Evolutionary conservation across 2,113 vertebrate genomes (phyloP).

Genomic region (Meriones unguiculatus): DNA sequence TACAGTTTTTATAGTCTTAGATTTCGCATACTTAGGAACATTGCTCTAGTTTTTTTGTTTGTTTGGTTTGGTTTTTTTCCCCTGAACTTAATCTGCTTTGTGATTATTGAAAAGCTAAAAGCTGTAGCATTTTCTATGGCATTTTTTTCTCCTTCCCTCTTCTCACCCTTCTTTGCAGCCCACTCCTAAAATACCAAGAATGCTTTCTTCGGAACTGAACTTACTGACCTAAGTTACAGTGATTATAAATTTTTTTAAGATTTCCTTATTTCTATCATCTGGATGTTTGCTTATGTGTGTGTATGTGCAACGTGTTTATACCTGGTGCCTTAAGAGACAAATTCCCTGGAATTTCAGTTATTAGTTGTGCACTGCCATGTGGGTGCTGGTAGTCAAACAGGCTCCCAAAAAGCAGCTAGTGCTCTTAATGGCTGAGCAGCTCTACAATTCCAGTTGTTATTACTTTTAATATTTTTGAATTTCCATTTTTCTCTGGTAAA

Average conservation of each 20-base stretch:
- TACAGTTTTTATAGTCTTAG: neutral
- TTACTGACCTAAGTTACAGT: constrained; percentile 58
- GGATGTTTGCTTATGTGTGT: neutral
- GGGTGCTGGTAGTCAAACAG: neutral
- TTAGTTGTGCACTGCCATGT: neutral
- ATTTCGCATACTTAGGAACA: constrained; percentile 28
- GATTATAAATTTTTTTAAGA: neutral
- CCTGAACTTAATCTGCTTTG: constrained; percentile 41
- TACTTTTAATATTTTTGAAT: neutral
- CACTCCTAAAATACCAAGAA: constrained; percentile 67
- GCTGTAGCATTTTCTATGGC: constrained; percentile 53
- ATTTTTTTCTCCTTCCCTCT: constrained; percentile 37
- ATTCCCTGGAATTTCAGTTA: neutral
- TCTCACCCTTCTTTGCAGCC: constrained; percentile 58
- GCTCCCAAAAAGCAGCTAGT: neutral
- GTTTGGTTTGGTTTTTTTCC: constrained; percentile 21
- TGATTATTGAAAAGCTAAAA: constrained; percentile 46
- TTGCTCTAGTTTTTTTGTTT: neutral
- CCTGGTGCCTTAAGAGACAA: neutral
- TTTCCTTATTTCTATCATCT: neutral
- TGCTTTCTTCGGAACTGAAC: constrained; percentile 58
- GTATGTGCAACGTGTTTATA: neutral
- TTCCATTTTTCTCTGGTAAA: constrained; percentile 45
- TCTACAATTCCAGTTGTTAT: neutral
- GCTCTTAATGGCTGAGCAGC: neutral